Evolutionary conservation across 2,888 invertebrate species (phyloP).

Genomic region (Drosophila birchii): DNA sequence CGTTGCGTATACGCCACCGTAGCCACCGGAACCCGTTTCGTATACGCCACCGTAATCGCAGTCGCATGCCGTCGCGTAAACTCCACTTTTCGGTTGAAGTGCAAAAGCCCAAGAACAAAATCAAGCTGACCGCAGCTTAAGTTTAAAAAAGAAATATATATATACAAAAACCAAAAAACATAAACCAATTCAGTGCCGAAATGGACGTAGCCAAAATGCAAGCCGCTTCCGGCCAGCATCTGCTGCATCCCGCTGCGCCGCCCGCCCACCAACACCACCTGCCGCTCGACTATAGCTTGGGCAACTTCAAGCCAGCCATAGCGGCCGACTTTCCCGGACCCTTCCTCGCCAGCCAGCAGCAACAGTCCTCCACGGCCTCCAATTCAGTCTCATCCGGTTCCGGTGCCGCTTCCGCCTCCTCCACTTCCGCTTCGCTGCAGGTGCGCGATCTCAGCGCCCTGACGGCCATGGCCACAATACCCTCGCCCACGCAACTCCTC

Average conservation of each 20-base stretch:
- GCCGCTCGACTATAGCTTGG: conserved; percentile 83
- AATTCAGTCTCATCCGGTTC: conserved; percentile 46
- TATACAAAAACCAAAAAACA: conserved; percentile 14
- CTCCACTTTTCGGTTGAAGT: conserved; percentile 26
- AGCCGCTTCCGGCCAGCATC: conserved; percentile 68
- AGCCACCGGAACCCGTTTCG: conserved; percentile 48
- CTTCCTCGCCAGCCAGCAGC: conserved; percentile 74
- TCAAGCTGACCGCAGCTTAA: conserved; percentile 10
- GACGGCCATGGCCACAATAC: conserved; percentile 79
- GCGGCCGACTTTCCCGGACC: conserved; percentile 81
- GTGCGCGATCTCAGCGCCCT: conserved; percentile 82
- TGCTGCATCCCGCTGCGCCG: conserved; percentile 61
- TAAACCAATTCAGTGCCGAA: conserved; percentile 23
- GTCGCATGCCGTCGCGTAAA: conserved; percentile 51
- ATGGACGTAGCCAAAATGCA: conserved; percentile 82
- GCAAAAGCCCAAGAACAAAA: conserved; percentile 40
- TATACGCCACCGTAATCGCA: conserved; percentile 39
- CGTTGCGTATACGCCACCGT: conserved; percentile 50
- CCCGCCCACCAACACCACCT: conserved; percentile 77
- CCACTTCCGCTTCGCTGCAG: conserved; percentile 68
- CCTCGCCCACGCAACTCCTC: conserved; percentile 80
- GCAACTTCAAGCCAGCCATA: conserved; percentile 83
- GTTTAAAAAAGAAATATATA: conserved; percentile 2
- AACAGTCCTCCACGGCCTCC: conserved; percentile 62
- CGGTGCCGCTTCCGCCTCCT: conserved; percentile 45